Base-by-base conservation (phyloP, 2,113 vertebrate species). In the Dromiciops gliroides region DNA sequence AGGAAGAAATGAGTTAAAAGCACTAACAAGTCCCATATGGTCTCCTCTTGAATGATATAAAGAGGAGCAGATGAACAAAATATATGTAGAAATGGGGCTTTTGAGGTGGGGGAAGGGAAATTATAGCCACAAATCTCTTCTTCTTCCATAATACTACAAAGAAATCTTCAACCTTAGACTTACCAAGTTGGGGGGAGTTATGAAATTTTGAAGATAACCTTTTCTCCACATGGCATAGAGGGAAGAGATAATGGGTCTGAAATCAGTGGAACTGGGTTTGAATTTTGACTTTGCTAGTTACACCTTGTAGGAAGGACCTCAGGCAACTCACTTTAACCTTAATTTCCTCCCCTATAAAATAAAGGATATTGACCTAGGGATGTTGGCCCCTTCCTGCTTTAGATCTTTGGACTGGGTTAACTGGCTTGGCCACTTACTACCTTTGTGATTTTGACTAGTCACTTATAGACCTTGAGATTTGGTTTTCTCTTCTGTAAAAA, bases 121-220 rank as follows among this genome's bases (percentile, higher is more conserved):
- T 93, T 91, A 94, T 31, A 89, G 60, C 53, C 96, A 95, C 92
- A 96, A 75, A 51, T 96, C 93, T 94, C 75, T 95, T 90, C 92
- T 60, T 90, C 89, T n/a, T n/a, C 93, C 75, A 37, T 90, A 92
- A 96, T 53, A 28, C 37, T 96, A 94, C 92, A 89, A 44, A 94
- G 89, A 52, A 37, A 93, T 89, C 93, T 0, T 6, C 52, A 53
- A 91, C 90, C 94, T 93, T 93, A 37, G 1, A 22, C 51, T 90
- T 96, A 92, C 75, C 94, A 95, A 94, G 93, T 89, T 92, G 37
- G 93, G 91, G 48, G 50, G 52, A 89, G 95, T 25, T 6, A 90
- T 93, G 48, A 89, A 94, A 95, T 22, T 83, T 44, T 89, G 93
- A 48, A 91, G 90, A 50, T 89, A 91, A 44, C 0, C n/a, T 44